Evolutionary conservation across 1,140 invertebrate genomes (phyloP).

Genomic region (Zaprionus taronus): DNA sequence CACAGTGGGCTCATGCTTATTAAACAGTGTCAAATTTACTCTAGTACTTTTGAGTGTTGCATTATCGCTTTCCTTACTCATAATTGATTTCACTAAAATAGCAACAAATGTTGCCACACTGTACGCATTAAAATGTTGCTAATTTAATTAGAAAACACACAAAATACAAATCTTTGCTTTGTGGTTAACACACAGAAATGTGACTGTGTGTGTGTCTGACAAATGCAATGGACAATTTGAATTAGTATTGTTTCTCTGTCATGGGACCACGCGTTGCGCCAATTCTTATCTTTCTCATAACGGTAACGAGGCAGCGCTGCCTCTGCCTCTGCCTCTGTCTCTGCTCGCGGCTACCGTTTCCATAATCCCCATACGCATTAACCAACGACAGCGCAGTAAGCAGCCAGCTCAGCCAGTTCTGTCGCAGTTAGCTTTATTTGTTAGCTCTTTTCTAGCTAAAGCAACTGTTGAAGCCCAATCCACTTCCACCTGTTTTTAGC

Average conservation of each 20-base stretch:
- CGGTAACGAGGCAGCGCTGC: conserved; percentile 40
- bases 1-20: conserved; percentile 22
- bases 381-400: conserved; percentile 35
- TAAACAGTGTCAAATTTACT: neutral
- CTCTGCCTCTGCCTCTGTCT: neutral
- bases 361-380: conserved; percentile 62
- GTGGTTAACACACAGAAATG: conserved; percentile 8
- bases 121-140: conserved; percentile 27
- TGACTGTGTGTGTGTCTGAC: neutral
- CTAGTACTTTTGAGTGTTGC: neutral
- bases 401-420: conserved; percentile 23
- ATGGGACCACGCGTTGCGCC: conserved; percentile 50
- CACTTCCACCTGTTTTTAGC: neutral
- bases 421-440: neutral
- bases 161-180: conserved; percentile 16
- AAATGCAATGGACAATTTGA: conserved; percentile 32
- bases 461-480: neutral
- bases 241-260: conserved; percentile 34
- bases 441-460: neutral
- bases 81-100: neutral
- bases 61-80: neutral
- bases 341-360: conserved; percentile 29
- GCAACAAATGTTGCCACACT: conserved; percentile 3
- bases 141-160: conserved; percentile 51
- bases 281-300: conserved; percentile 50